Evolutionary conservation across 2,888 invertebrate species (phyloP).

Genomic region (Patella pellucida): DNA sequence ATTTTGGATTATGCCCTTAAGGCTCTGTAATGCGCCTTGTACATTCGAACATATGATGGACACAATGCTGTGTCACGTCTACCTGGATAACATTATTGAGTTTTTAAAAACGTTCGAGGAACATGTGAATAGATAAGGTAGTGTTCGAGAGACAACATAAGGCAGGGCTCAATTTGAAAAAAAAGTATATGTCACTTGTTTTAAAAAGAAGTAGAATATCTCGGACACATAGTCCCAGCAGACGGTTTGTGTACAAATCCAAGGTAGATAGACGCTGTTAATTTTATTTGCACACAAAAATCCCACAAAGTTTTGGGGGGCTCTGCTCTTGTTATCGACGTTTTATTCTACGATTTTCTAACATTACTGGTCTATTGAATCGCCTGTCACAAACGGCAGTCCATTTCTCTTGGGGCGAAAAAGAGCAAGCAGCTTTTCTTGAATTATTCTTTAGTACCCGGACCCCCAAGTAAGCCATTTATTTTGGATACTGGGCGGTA

Average conservation of each 20-base stretch:
- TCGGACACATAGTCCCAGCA: constrained; percentile 26
- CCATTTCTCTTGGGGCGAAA: no score
- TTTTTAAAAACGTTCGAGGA: constrained; percentile 32
- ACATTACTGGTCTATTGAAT: no score
- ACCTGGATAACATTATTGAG: constrained; percentile 44
- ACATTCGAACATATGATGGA: not conserved
- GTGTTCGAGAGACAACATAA: constrained; percentile 18
- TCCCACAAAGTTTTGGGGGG: constrained; percentile 12
- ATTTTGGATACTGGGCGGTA: no score
- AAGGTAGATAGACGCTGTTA: constrained; percentile 15
- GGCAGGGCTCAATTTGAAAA: constrained; percentile 43
- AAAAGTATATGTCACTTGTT: constrained; percentile 42
- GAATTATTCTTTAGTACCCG: no score
- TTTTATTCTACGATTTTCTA: no score
- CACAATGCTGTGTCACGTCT: constrained; percentile 29
- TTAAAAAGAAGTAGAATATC: constrained; percentile 20
- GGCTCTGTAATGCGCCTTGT: not conserved
- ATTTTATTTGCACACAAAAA: not conserved
- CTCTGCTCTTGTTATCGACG: no score
- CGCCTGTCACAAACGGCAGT: no score
- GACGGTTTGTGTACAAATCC: constrained; percentile 25
- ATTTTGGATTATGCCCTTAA: not conserved
- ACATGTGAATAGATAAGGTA: constrained; percentile 20
- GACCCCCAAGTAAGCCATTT: no score
- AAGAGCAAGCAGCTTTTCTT: no score